phyloP scores from a whole-genome alignment of 2,113 vertebrate species.

The Caranx ignobilis region DNA sequence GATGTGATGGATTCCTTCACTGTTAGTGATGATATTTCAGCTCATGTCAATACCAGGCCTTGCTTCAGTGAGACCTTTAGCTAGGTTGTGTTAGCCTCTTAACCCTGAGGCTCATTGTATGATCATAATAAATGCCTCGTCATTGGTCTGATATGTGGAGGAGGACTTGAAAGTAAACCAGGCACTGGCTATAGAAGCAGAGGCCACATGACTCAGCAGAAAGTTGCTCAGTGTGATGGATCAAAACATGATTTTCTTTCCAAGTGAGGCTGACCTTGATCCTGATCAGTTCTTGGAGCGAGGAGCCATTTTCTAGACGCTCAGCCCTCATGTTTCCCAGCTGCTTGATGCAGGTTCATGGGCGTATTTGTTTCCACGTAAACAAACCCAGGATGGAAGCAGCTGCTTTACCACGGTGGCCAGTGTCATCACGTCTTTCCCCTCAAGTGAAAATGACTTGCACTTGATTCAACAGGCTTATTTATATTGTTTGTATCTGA shows the following conservation, averaged over 20 bases:
- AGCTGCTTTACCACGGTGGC: neutral
- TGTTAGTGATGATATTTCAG: too few species aligned
- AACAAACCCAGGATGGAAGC: neutral
- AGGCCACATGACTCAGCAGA: neutral
- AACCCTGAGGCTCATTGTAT: neutral
- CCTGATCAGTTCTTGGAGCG: neutral
- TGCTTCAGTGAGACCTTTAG: neutral
- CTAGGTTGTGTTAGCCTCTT: neutral
- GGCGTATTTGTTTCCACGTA: constrained; percentile 13
- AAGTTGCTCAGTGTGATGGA: neutral
- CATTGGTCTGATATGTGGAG: neutral
- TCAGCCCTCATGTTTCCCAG: neutral
- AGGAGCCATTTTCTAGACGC: neutral
- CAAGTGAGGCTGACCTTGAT: neutral
- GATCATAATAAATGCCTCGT: neutral
- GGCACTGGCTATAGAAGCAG: neutral
- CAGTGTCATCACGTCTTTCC: neutral
- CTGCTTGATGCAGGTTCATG: neutral
- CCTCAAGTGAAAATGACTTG: neutral
- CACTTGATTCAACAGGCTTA: neutral
- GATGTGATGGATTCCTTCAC: too few species aligned
- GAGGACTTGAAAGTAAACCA: too few species aligned
- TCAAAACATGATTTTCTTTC: neutral
- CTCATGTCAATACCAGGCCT: too few species aligned
- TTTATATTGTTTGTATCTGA: neutral